phyloP scores from a whole-genome alignment of 2,797 vertebrate species.

The Syngnathus acus region DNA sequence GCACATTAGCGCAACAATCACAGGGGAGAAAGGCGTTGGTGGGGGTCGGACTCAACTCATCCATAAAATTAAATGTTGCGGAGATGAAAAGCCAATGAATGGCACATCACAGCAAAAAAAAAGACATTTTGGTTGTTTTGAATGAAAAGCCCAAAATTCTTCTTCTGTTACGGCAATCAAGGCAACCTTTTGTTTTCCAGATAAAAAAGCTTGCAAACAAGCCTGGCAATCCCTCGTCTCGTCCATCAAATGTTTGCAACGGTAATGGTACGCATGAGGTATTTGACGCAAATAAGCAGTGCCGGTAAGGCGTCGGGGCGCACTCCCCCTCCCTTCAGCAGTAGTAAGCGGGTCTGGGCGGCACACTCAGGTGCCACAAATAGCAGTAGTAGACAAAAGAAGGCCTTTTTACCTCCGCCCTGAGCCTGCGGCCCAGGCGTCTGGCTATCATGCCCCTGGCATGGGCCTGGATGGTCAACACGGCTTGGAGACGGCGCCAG shows the following conservation, averaged over 20 bases:
- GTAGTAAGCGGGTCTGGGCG: slow-evolving; percentile 12
- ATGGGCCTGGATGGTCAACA: slow-evolving; percentile 84
- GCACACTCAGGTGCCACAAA: slow-evolving; percentile 1
- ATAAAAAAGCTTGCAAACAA: neutral
- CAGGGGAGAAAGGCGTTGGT: neutral
- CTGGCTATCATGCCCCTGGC: slow-evolving; percentile 89
- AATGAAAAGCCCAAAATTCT: too few relatives aligned
- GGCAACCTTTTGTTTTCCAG: too few relatives aligned
- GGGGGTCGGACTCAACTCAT: too few relatives aligned
- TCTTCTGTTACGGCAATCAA: too few relatives aligned
- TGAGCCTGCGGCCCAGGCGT: slow-evolving; percentile 80
- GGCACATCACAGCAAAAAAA: neutral
- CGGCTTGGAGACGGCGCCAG: slow-evolving; percentile 79
- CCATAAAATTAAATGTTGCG: neutral
- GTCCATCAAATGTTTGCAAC: too few relatives aligned
- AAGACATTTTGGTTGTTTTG: too few relatives aligned
- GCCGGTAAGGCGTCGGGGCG: neutral
- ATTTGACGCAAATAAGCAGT: too few relatives aligned
- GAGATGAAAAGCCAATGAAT: neutral
- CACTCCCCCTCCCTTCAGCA: slow-evolving; percentile 18
- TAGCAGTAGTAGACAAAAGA: slow-evolving; percentile 43
- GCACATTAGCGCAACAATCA: neutral
- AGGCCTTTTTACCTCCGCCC: slow-evolving; percentile 75
- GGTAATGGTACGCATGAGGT: too few relatives aligned
- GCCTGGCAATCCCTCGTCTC: too few relatives aligned